These are phyloP conservation scores for Peromyscus attwateri DNA, from an alignment of 2,797 vertebrate genomes.

Conservation along the genomic window DNA sequence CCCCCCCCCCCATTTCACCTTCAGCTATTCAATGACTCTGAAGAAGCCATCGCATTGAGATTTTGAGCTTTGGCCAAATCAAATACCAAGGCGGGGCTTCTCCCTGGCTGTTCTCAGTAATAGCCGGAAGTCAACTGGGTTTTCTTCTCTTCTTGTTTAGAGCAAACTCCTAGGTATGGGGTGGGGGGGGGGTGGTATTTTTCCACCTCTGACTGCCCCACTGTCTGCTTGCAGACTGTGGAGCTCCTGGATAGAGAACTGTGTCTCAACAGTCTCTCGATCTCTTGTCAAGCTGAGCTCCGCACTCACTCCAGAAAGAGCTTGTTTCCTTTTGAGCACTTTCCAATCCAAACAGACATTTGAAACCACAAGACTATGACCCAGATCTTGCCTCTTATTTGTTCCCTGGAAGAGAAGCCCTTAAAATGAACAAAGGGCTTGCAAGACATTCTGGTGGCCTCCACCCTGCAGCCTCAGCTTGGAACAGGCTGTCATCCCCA, in stretches of 20 bases:
- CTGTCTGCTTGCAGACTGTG: neutral
- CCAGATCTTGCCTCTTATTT: constrained; percentile 2
- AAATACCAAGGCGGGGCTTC: neutral
- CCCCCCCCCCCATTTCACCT: too few relatives aligned
- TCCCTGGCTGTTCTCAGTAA: neutral
- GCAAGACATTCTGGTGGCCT: neutral
- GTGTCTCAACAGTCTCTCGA: neutral
- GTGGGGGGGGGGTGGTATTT: neutral
- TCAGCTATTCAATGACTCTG: neutral
- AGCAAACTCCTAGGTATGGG: neutral
- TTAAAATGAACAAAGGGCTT: neutral
- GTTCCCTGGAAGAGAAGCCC: neutral
- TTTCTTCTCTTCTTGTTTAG: constrained; percentile 24
- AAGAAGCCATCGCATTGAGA: neutral
- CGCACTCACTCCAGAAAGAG: neutral
- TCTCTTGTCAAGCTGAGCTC: constrained; percentile 3
- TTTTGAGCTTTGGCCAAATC: constrained; percentile 27
- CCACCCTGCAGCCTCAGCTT: neutral
- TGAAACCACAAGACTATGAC: neutral
- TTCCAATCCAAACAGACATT: constrained; percentile 25
- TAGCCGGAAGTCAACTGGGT: neutral
- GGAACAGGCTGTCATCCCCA: neutral
- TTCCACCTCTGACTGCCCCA: neutral
- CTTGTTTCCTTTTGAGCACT: neutral
- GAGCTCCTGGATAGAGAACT: neutral